Evolutionary conservation across 2,888 invertebrate species (phyloP).

Genomic region (Philopedon plagiatum): DNA sequence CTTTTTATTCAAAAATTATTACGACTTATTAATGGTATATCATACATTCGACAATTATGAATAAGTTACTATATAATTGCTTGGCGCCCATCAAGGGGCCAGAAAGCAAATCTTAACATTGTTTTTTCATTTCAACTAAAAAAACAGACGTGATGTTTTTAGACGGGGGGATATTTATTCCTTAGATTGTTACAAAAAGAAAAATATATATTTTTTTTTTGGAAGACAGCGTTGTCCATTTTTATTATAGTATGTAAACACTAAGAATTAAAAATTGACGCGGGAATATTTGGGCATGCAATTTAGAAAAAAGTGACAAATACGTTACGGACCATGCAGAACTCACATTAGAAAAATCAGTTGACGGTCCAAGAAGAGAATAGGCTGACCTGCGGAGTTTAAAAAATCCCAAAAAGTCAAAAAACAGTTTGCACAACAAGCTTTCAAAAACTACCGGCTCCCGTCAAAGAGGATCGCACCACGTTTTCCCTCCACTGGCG

Average conservation of each 20-base stretch:
- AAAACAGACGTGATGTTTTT: no score
- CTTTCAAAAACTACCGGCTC: slow-evolving; percentile 42
- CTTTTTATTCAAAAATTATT: no score
- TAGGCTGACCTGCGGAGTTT: slow-evolving; percentile 29
- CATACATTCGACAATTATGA: no score
- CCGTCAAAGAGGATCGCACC: slow-evolving; percentile 41
- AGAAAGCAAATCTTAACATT: no score
- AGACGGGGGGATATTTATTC: no score
- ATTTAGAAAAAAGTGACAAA: background rate
- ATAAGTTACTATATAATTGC: no score
- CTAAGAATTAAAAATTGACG: background rate
- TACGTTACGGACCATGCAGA: slow-evolving; percentile 5
- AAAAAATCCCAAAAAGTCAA: slow-evolving; percentile 41
- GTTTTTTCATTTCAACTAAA: no score
- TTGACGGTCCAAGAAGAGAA: slow-evolving; percentile 25
- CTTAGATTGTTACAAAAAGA: no score
- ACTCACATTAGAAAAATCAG: slow-evolving; percentile 35
- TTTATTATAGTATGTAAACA: background rate
- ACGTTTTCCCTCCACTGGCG: slow-evolving; percentile 39
- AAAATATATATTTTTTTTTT: background rate
- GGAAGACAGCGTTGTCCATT: background rate
- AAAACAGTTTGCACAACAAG: slow-evolving; percentile 38
- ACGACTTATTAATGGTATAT: no score
- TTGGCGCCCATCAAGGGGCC: no score
- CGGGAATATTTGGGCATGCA: slow-evolving; percentile 7